phyloP scores from a whole-genome alignment of 2,797 vertebrate genomes.

The Propithecus perrieri region DNA sequence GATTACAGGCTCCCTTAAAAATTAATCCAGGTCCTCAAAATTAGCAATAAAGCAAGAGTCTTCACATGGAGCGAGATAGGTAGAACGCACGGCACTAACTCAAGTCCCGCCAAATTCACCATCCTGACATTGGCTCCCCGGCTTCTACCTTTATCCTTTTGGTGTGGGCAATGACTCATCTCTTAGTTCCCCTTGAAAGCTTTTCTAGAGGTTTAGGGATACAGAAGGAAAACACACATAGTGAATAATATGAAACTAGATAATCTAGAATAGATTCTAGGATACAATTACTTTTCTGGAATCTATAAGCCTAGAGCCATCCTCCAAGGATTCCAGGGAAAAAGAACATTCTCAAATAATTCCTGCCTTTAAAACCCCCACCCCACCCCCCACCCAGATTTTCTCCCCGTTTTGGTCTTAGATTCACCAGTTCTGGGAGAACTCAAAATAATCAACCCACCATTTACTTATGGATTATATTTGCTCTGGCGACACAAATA shows the following conservation, averaged over 20 bases:
- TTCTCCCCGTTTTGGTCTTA: neutral
- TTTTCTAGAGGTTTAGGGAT: neutral
- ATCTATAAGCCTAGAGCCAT: neutral
- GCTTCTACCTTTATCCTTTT: neutral
- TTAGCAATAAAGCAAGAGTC: neutral
- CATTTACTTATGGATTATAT: neutral
- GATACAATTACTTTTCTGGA: neutral
- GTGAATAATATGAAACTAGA: neutral
- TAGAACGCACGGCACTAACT: neutral
- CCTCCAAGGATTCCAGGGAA: neutral
- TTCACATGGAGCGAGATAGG: neutral
- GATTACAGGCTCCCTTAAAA: neutral
- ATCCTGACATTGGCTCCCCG: no score
- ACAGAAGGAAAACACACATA: neutral
- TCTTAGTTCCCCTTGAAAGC: neutral
- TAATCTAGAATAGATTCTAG: neutral
- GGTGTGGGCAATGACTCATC: neutral
- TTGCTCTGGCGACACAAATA: neutral
- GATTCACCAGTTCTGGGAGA: neutral
- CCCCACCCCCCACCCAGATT: neutral
- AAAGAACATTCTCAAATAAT: neutral
- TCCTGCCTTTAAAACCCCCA: neutral
- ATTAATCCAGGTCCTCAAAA: neutral
- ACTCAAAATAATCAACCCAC: neutral
- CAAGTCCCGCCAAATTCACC: neutral